These are phyloP conservation scores for Okapia johnstoni DNA, from an alignment of 2,113 vertebrate genomes.

Conservation along the genomic window DNA sequence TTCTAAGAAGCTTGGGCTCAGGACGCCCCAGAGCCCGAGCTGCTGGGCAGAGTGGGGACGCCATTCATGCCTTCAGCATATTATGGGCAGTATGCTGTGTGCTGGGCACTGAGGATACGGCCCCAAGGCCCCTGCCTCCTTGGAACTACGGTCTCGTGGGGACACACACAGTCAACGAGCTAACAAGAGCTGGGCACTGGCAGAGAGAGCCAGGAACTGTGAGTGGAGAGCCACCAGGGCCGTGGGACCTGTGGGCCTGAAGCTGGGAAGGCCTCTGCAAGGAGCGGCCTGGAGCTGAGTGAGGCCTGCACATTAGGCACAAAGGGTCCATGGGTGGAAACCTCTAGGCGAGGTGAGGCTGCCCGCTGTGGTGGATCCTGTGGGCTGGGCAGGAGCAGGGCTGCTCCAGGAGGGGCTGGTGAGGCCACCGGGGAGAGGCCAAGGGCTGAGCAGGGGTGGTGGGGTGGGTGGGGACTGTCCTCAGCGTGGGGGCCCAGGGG, in stretches of 20 bases:
- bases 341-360: too few relatives aligned
- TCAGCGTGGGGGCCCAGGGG: not conserved
- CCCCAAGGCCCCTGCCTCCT: not conserved
- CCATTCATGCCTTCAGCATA: fast-evolving
- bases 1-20: not conserved
- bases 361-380: not conserved
- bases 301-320: not conserved
- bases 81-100: fast-evolving
- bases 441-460: not conserved
- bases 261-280: not conserved
- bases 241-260: not conserved
- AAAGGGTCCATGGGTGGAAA: not conserved
- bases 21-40: not conserved
- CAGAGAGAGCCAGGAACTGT: not conserved
- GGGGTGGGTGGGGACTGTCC: not conserved
- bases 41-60: fast-evolving
- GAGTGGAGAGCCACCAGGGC: fast-evolving
- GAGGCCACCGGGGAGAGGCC: too few relatives aligned
- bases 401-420: too few relatives aligned
- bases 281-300: not conserved
- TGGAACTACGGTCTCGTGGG: fast-evolving
- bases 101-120: fast-evolving
- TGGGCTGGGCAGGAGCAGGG: not conserved
- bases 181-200: fast-evolving
- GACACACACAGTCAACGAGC: fast-evolving